Conservation (phyloP, 37 sponge, comb jelly and placozoan genomes). For the Bolinopsis microptera region DNA sequence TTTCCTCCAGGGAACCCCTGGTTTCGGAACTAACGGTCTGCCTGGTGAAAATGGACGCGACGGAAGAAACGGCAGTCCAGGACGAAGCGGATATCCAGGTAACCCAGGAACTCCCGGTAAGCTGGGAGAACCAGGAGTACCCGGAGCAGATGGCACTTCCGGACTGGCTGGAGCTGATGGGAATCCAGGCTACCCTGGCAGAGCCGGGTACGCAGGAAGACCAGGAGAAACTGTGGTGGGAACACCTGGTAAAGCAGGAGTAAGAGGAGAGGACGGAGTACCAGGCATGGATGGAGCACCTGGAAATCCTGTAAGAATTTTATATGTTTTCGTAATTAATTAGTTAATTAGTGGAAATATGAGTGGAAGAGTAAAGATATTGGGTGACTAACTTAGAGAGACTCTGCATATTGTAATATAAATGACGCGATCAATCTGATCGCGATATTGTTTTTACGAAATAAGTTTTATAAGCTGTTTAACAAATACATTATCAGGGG, state of each 20-base stretch:
- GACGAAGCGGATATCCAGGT: not conserved
- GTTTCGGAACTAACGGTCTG: not conserved
- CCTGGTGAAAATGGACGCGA: not conserved
- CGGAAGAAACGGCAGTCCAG: not conserved
- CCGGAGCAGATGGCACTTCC: not conserved
- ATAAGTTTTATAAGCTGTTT: too few relatives aligned
- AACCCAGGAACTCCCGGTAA: conserved; percentile 1
- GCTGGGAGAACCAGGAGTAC: not conserved
- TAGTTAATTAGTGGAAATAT: too few relatives aligned
- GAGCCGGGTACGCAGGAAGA: not conserved
- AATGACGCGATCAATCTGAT: too few relatives aligned
- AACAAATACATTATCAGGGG: too few relatives aligned
- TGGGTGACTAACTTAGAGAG: too few relatives aligned
- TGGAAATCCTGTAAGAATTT: not conserved
- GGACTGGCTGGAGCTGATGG: conserved; percentile 5
- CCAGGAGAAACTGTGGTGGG: not conserved
- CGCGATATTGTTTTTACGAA: too few relatives aligned
- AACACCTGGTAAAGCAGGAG: not conserved
- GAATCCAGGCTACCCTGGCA: not conserved
- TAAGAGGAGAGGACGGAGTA: not conserved
- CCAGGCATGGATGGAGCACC: not conserved
- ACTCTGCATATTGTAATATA: too few relatives aligned
- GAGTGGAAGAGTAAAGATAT: too few relatives aligned
- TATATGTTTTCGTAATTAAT: too few relatives aligned
- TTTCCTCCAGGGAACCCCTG: not conserved